Evolutionary conservation across 30 jellyfish, hydroid and myxozoan species (phyloP), one percentile per base, ranked within the genome.

Genomic region (Nemopilema nomurai): DNA sequence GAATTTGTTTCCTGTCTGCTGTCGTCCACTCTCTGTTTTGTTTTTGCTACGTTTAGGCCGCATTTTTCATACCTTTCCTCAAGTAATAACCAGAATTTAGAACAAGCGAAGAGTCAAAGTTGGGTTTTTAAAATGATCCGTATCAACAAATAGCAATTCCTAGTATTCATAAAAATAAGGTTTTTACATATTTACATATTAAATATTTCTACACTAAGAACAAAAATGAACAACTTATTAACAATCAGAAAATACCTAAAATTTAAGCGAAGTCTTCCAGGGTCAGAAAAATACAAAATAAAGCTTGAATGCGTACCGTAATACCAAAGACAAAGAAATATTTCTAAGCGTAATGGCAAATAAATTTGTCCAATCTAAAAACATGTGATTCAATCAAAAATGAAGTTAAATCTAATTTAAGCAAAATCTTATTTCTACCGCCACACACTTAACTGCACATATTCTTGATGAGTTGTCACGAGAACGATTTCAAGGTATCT

Each of bases 131-230:
- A 1, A 73, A 65, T 73, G 16, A 19, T 63, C 53, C 51, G 22
- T 41, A 79, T 79, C 65, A 83, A 74, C 77, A 74, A 84, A 84
- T 62, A 19, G 41, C 87, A 73, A 73, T 84, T 74, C 79, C 77
- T 84, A 77, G 57, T 62, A 31, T 28, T 67, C 84, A 73, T 62
- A 84, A 84, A 73, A 84, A 84, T 84, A 84, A 84, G 79, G 78
- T 84, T 84, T 84, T 84, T 84, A 84, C 93, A 84, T 84, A 84
- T 84, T 31, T 84, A 84, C 93, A 84, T n/a, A 28, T 16, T 29
- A 63, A 79, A 17, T 52, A n/a, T 52, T 52, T 28, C 19, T 73
- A 73, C 70, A 26, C 69, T 73, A 73, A 30, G 70, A 73, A 73
- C 30, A 73, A 73, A 73, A 19, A 71, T 41, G 8, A 71, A 18